These are phyloP conservation scores for Drymodes brunneopygia DNA, from an alignment of 2,113 vertebrate species.

Conservation along the genomic window DNA sequence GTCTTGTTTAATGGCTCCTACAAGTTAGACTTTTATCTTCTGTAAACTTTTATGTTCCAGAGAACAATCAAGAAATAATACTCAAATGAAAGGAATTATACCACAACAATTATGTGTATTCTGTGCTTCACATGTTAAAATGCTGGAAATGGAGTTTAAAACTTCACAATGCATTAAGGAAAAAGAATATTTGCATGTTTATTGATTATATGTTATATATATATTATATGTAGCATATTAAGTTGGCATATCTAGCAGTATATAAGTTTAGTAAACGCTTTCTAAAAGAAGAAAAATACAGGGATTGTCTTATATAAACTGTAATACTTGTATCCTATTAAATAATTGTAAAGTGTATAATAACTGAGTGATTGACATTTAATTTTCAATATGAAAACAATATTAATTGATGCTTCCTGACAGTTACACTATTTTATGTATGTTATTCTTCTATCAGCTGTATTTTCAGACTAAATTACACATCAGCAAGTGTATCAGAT, in stretches of 20 bases:
- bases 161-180: not conserved
- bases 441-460: not conserved
- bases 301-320: not conserved
- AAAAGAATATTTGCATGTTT: not conserved
- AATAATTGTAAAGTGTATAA: not conserved
- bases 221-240: not conserved
- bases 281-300: not conserved
- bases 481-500: not conserved
- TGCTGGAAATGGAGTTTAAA: not conserved
- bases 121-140: not conserved
- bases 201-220: not conserved
- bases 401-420: not conserved
- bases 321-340: not conserved
- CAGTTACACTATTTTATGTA: not conserved
- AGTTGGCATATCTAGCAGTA: not conserved
- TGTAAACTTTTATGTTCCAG: not conserved
- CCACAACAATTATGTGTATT: not conserved
- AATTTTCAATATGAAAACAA: not conserved
- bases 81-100: not conserved
- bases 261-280: not conserved
- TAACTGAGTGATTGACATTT: not conserved
- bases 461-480: not conserved
- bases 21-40: not conserved
- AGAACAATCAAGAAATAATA: not conserved
- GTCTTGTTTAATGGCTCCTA: not conserved